A percentile compares a stretch with the other conserved stretches of the same genome.
phyloP scores from a whole-genome alignment of 2,113 vertebrate species.

The Chrysemys picta region DNA sequence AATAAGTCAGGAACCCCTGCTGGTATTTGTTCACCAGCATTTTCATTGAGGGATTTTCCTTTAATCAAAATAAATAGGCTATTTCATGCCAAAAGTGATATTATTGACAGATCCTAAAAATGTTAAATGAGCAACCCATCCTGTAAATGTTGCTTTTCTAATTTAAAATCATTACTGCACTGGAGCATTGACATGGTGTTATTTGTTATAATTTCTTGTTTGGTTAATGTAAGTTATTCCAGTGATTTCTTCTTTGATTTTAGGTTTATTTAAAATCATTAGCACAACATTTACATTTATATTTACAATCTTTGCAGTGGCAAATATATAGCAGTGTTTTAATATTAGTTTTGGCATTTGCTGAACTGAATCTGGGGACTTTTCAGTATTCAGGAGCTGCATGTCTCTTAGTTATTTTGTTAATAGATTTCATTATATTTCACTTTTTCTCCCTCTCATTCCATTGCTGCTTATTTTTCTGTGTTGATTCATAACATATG shows the following conservation, averaged over 20 bases:
- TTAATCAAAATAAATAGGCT: slow-evolving; percentile 81
- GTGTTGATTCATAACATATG: not conserved
- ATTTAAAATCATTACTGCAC: slow-evolving; percentile 80
- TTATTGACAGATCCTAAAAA: slow-evolving; percentile 79
- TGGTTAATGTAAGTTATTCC: slow-evolving; percentile 65
- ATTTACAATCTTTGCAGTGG: slow-evolving; percentile 38
- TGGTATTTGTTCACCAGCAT: slow-evolving; percentile 36
- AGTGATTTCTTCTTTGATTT: slow-evolving; percentile 73
- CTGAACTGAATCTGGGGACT: not conserved
- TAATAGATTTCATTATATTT: not conserved
- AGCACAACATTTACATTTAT: slow-evolving; percentile 57
- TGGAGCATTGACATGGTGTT: slow-evolving; percentile 67
- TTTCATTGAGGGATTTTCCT: slow-evolving; percentile 62
- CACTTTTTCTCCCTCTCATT: not conserved
- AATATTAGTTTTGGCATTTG: slow-evolving; percentile 36
- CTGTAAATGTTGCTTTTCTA: slow-evolving; percentile 73
- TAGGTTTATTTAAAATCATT: slow-evolving; percentile 76
- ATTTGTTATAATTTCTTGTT: slow-evolving; percentile 82
- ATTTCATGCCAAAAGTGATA: slow-evolving; percentile 67
- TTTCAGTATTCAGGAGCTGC: slow-evolving; percentile 35
- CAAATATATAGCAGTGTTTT: slow-evolving; percentile 4
- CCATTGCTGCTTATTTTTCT: slow-evolving; percentile 3
- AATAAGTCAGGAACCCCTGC: slow-evolving; percentile 44
- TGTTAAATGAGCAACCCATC: slow-evolving; percentile 78
- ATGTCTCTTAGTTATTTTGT: slow-evolving; percentile 24